Evolutionary conservation across 35 echinoderm and acorn worm genomes (phyloP).

Genomic region (Apostichopus japonicus): DNA sequence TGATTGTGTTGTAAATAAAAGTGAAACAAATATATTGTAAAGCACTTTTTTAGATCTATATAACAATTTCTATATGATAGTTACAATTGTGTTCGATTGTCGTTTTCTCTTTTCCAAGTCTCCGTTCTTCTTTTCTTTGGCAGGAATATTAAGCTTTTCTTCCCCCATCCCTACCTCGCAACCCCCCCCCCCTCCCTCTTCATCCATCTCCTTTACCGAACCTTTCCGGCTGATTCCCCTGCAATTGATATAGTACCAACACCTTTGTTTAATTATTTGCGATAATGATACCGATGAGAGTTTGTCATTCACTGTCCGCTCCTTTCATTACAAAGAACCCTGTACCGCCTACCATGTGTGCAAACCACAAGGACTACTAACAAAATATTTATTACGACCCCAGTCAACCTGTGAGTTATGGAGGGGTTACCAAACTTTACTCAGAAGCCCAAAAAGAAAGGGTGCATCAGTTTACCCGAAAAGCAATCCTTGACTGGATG

Average conservation of each 20-base stretch:
- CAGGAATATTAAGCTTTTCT: background rate
- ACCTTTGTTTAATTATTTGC: background rate
- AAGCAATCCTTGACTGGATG: slow-evolving; percentile 37
- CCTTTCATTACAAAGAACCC: background rate
- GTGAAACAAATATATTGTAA: background rate
- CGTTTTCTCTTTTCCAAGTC: background rate
- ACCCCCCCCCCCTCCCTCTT: too few relatives aligned
- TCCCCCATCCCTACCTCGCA: background rate
- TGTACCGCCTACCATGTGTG: background rate
- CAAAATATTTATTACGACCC: slow-evolving; percentile 2
- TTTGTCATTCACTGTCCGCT: background rate
- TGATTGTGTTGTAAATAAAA: background rate
- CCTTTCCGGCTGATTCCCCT: background rate
- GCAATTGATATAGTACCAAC: too few relatives aligned
- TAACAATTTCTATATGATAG: background rate
- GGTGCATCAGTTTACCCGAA: too few relatives aligned
- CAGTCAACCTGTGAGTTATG: background rate
- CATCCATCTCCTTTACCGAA: background rate
- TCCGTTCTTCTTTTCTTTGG: background rate
- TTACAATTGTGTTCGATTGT: background rate
- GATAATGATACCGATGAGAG: background rate
- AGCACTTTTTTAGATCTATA: background rate
- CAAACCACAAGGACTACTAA: background rate
- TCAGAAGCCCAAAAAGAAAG: background rate
- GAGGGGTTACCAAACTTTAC: background rate